Evolutionary conservation across 2,888 invertebrate species (phyloP).

Genomic region (Liodrosophila aerea): DNA sequence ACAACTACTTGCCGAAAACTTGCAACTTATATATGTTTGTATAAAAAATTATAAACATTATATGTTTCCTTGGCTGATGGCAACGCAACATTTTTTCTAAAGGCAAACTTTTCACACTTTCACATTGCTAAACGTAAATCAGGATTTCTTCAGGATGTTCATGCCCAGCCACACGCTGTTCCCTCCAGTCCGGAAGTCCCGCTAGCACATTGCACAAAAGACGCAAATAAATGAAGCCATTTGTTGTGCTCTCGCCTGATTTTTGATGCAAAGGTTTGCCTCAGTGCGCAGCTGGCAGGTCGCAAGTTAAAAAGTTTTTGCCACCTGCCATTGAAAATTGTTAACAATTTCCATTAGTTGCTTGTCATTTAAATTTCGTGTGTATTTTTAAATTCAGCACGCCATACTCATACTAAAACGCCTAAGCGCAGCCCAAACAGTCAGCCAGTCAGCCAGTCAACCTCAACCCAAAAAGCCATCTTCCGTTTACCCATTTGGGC

Average conservation of each 20-base stretch:
- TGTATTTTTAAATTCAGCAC: slow-evolving; percentile 63
- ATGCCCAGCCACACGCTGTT: slow-evolving; percentile 11
- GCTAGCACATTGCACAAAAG: slow-evolving; percentile 72
- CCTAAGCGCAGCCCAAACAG: slow-evolving; percentile 3
- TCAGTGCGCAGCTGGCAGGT: slow-evolving; percentile 13
- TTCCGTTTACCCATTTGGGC: slow-evolving; percentile 18
- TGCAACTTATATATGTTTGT: slow-evolving; percentile 13
- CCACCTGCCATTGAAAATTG: slow-evolving; percentile 64
- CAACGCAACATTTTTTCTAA: slow-evolving; percentile 42
- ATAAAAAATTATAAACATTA: slow-evolving; percentile 58
- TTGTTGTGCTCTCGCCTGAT: slow-evolving; percentile 74
- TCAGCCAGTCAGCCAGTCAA: not conserved
- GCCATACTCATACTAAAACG: slow-evolving; percentile 3
- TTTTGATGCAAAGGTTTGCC: slow-evolving; percentile 64
- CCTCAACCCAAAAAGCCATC: slow-evolving; percentile 12
- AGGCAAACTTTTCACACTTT: slow-evolving; percentile 57
- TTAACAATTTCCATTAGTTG: slow-evolving; percentile 78
- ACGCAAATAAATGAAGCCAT: slow-evolving; percentile 78
- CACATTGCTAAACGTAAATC: slow-evolving; percentile 52
- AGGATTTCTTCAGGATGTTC: slow-evolving; percentile 44
- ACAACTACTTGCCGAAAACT: slow-evolving; percentile 29
- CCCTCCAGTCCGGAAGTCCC: slow-evolving; percentile 48
- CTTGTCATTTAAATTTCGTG: slow-evolving; percentile 77
- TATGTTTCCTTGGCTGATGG: slow-evolving; percentile 34
- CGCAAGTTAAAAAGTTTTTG: slow-evolving; percentile 58